Base-by-base conservation (phyloP, 2,888 invertebrate species). In the Lagria hirta region DNA sequence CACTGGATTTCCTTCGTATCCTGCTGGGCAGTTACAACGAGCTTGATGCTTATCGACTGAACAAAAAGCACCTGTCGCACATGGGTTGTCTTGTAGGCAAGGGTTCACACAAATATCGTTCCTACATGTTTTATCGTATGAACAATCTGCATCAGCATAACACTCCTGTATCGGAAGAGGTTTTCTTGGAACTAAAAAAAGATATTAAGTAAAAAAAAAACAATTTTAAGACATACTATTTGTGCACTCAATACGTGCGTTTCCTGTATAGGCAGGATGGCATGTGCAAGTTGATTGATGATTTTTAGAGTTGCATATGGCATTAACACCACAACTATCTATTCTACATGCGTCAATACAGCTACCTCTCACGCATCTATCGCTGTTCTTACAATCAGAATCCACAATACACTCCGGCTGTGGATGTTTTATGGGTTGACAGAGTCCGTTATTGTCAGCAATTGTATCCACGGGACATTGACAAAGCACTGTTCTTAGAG, bases 401-500 rank as follows among this genome's bases (percentile, higher is more conserved):
- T 91, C 87, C 1, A 75, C 72, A 32, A 79, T 77, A 62, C 91
- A 92, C 57, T 84, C 81, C 2, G 73, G 67, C 47, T 72, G 65
- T 2, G 77, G 73, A 47, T 55, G 54, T 16, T 53, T 41, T 2
- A 72, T 64, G 1, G 68, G 47, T 49, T 81, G 79, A 68, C 92
- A 92, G 51, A 82, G 81, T 53, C 84, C 86, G 37, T 83, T 82
- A 3, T 76, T 77, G 51, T 87, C 86, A 0, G 84, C 81, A 26
- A 88, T 78, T 1, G 86, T 88, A 48, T 91, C 90, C 22, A 84
- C 78, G 8, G 90, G 88, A 70, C 93, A 94, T 61, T 86, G 82
- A 65, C 93, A 93, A 57, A 91, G 86, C 57, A 92, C 83, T 0
- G 91, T 90, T 34, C 90, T 80, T 49, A 91, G 71, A 2, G 93